Percentiles rank a stretch among this genome's conserved stretches.
Conservation (phyloP, 2,888 invertebrate species). For the Mesorhabditis spiculigera region DNA sequence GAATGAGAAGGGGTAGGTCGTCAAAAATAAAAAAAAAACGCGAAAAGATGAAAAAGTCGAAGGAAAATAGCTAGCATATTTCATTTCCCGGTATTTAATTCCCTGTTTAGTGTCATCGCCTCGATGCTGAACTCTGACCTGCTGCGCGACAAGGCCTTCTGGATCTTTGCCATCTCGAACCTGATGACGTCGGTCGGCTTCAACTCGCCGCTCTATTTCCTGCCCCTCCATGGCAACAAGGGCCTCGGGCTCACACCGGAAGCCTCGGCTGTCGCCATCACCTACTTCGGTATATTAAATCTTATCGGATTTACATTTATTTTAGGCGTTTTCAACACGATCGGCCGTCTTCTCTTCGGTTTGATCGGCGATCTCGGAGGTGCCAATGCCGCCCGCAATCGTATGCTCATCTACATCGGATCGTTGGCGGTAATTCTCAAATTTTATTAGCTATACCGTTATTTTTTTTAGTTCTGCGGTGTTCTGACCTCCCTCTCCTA, state of each 20-base stretch:
- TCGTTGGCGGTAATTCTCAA: conserved; percentile 70
- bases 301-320: not conserved
- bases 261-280: conserved; percentile 39
- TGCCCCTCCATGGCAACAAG: conserved; percentile 41
- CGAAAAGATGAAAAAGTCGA: too few species aligned
- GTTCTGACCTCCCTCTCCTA: conserved; percentile 80
- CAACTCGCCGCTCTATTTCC: conserved; percentile 84
- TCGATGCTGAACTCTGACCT: conserved; percentile 80
- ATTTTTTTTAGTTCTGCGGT: conserved; percentile 71
- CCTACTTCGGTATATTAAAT: conserved; percentile 38
- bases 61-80: not conserved
- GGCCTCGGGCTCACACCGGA: conserved; percentile 22
- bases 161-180: conserved; percentile 86
- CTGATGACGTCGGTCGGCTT: conserved; percentile 91
- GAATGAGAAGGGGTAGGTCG: too few species aligned
- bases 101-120: conserved; percentile 39
- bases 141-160: conserved; percentile 78
- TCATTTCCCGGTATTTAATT: not conserved
- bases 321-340: conserved; percentile 77
- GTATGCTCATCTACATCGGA: conserved; percentile 81
- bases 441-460: too few species aligned
- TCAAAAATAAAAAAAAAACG: too few species aligned
- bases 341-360: conserved; percentile 83
- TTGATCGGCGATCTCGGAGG: conserved; percentile 63
- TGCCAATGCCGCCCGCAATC: conserved; percentile 77